Base-by-base conservation (phyloP, 2,888 invertebrate genomes). In the Drosophila macrospina region DNA sequence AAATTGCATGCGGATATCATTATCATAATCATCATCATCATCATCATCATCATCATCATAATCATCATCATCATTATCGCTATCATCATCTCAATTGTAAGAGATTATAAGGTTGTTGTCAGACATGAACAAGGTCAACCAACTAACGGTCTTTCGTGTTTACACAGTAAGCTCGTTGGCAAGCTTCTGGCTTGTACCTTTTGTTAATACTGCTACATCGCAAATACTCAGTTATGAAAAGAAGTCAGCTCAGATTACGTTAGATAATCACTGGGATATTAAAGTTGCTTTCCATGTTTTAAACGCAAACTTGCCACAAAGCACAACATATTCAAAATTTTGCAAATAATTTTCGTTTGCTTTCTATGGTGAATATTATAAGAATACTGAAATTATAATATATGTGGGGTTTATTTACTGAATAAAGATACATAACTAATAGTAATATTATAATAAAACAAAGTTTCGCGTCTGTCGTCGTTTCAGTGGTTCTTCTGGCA, bases 81-180 rank as follows among this genome's bases (percentile, higher is more conserved):
- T 2, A 13, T 41, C 11, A 26, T 48, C 26, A 60, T 44, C 10
- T 5, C 24, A 11, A 41, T 39, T 34, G 50, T 41, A 11, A 10
- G 10, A 44, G 34, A n/a, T 55, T 8, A 45, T 13, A 20, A 24
- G 34, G 44, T 42, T 42, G 7, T 24, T 41, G 6, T 15, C 42
- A 30, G 13, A 1, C 39, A 10, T 11, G 28, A 30, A 36, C 16
- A 47, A 63, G 63, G 34, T 50, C 48, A 60, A 15, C 41, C 34
- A 24, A 30, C 28, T 55, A 41, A 47, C 28, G 16, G 24, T 41
- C 28, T 36, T 44, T 13, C 26, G 37, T 28, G 26, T 28, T 39
- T 50, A 50, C 36, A 3, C 24, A 15, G 36, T 50, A 28, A 50
- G 26, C 50, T 50, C 10, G 15, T 37, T 50, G 50, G 20, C 37